These are phyloP conservation scores for Cettia cetti DNA, from an alignment of 2,113 vertebrate genomes.

Conservation along the genomic window DNA sequence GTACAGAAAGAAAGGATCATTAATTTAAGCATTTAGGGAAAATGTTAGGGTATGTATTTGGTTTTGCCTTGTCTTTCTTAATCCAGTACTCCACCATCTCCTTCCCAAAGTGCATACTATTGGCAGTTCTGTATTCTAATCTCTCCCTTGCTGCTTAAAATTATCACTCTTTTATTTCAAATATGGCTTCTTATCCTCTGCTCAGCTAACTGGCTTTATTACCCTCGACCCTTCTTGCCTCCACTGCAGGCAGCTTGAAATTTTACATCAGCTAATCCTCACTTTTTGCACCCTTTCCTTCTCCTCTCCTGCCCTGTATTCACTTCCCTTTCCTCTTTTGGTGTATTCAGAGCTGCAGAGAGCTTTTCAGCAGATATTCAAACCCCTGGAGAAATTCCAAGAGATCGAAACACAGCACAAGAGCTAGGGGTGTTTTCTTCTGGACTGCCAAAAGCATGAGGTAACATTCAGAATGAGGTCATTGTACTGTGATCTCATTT, in stretches of 20 bases:
- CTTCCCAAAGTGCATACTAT: conserved; percentile 63
- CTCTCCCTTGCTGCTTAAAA: conserved; percentile 72
- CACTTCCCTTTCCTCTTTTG: conserved; percentile 4
- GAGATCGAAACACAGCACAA: conserved; percentile 17
- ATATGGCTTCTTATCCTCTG: conserved; percentile 69
- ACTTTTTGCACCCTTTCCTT: conserved; percentile 30
- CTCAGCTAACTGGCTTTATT: conserved; percentile 71
- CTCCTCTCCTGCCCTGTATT: neutral
- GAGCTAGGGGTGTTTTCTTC: conserved; percentile 17
- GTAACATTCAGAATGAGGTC: conserved; percentile 32
- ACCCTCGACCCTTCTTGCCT: conserved; percentile 59
- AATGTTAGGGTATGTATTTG: conserved; percentile 46
- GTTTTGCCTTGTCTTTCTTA: conserved; percentile 29
- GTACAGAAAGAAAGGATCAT: conserved; percentile 26
- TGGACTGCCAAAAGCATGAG: conserved; percentile 45
- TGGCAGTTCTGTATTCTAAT: conserved; percentile 70
- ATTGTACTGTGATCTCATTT: neutral
- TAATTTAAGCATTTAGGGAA: conserved; percentile 40
- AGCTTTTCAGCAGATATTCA: conserved; percentile 52
- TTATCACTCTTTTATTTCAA: conserved; percentile 74
- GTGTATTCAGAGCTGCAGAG: conserved; percentile 7
- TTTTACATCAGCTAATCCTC: conserved; percentile 57
- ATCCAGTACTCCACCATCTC: conserved; percentile 43
- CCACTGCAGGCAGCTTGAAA: conserved; percentile 54
- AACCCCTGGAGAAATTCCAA: conserved; percentile 48